Evolutionary conservation across 2,797 vertebrate species (phyloP).

Genomic region (Ciconia nigra): DNA sequence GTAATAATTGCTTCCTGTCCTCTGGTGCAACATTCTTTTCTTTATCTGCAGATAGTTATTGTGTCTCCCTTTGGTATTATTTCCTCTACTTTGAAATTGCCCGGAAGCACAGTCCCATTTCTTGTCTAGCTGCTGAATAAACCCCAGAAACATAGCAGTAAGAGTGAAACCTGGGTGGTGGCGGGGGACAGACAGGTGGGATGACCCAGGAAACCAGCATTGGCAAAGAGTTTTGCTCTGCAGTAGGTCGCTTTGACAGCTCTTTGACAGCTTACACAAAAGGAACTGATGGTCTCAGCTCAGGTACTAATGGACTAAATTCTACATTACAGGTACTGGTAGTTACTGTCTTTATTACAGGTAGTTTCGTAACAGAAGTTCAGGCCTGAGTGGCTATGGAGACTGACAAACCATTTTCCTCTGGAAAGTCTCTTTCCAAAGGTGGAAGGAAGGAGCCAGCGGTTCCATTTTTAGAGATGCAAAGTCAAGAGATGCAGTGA

Average conservation of each 20-base stretch:
- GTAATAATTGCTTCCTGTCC: conserved; percentile 51
- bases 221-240: background rate
- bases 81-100: conserved; percentile 15
- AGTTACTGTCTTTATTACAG: background rate
- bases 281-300: background rate
- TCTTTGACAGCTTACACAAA: background rate
- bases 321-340: background rate
- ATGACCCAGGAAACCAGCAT: background rate
- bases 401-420: background rate
- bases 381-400: background rate
- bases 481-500: background rate
- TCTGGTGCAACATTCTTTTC: conserved; percentile 53
- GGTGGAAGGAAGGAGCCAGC: background rate
- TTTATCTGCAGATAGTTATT: conserved; percentile 25
- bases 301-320: background rate
- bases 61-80: conserved; percentile 30
- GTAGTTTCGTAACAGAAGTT: background rate
- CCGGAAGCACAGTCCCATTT: background rate
- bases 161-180: background rate
- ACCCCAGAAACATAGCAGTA: background rate
- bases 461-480: background rate
- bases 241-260: background rate
- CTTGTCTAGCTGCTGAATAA: background rate
- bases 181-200: background rate
- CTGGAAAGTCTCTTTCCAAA: background rate